These are phyloP conservation scores for Lycophotia porphyrea DNA, from an alignment of 2,888 invertebrate genomes.

Conservation along the genomic window DNA sequence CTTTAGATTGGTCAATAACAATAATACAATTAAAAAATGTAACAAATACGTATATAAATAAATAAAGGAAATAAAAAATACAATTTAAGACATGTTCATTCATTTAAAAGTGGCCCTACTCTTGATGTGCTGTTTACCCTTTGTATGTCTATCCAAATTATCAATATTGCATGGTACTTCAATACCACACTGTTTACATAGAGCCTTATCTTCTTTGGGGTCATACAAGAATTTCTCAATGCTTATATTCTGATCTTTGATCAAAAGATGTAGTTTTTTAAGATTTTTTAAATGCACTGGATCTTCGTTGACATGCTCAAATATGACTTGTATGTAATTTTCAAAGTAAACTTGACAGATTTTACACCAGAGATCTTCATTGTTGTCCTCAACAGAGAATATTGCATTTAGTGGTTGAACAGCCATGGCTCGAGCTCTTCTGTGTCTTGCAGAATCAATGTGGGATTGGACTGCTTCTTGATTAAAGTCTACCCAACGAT, in stretches of 20 bases:
- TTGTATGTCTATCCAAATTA: constrained; percentile 75
- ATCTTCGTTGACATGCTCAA: constrained; percentile 75
- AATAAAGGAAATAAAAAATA: too few species aligned
- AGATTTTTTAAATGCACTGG: constrained; percentile 68
- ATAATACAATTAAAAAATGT: too few species aligned
- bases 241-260: constrained; percentile 73
- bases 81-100: constrained; percentile 1
- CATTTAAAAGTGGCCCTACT: constrained; percentile 5
- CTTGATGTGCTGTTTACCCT: constrained; percentile 67
- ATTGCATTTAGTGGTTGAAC: constrained; percentile 79
- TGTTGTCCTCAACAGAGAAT: constrained; percentile 74
- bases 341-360: constrained; percentile 76
- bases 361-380: constrained; percentile 78
- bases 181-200: constrained; percentile 72
- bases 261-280: constrained; percentile 70
- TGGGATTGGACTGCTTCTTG: constrained; percentile 65
- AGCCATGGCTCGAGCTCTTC: constrained; percentile 71
- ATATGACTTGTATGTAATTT: constrained; percentile 75
- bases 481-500: constrained; percentile 64
- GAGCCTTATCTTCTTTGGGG: constrained; percentile 74
- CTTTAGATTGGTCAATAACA: neutral
- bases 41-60: too few species aligned
- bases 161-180: constrained; percentile 74
- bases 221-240: constrained; percentile 76
- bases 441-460: constrained; percentile 66